A percentile compares a stretch with the other conserved stretches of the same genome.
Evolutionary conservation across 2,888 invertebrate species (phyloP).

Genomic region (Amblyjoppa fuscipennis): DNA sequence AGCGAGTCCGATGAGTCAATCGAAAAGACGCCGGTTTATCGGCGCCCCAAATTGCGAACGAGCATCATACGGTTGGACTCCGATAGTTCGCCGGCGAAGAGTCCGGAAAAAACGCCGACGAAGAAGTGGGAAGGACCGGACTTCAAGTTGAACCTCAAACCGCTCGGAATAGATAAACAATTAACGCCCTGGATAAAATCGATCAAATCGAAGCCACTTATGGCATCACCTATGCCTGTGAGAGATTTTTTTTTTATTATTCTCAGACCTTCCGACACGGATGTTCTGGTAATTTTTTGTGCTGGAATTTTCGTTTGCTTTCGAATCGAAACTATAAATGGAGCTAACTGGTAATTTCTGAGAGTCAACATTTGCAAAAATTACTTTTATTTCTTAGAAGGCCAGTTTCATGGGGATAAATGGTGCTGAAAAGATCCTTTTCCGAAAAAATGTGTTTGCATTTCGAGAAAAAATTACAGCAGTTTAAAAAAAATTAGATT

Average conservation of each 20-base stretch:
- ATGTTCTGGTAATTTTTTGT: background rate
- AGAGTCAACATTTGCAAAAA: too few species aligned
- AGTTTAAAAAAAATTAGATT: too few species aligned
- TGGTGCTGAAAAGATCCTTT: background rate
- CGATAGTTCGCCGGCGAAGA: slow-evolving; percentile 53
- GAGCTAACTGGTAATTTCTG: too few species aligned
- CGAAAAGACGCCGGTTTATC: background rate
- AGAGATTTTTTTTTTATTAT: slow-evolving; percentile 55
- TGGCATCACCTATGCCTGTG: slow-evolving; percentile 74
- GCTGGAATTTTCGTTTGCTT: too few species aligned
- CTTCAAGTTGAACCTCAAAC: slow-evolving; percentile 78
- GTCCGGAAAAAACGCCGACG: slow-evolving; percentile 57
- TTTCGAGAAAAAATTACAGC: too few species aligned
- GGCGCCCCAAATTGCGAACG: background rate
- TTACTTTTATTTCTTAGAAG: too few species aligned
- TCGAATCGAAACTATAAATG: too few species aligned
- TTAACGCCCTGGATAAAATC: slow-evolving; percentile 78
- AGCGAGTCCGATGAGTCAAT: slow-evolving; percentile 48
- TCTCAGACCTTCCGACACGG: background rate
- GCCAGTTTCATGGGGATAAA: too few species aligned
- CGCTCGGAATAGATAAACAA: slow-evolving; percentile 78
- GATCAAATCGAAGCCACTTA: slow-evolving; percentile 74
- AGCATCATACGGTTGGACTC: slow-evolving; percentile 44
- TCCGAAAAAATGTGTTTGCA: background rate
- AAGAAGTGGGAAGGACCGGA: slow-evolving; percentile 78